A percentile compares a stretch with the other conserved stretches of the same genome.
Evolutionary conservation across 92 coral and sea anemone genomes (phyloP).

Genomic region (Phenganax stokvisi): DNA sequence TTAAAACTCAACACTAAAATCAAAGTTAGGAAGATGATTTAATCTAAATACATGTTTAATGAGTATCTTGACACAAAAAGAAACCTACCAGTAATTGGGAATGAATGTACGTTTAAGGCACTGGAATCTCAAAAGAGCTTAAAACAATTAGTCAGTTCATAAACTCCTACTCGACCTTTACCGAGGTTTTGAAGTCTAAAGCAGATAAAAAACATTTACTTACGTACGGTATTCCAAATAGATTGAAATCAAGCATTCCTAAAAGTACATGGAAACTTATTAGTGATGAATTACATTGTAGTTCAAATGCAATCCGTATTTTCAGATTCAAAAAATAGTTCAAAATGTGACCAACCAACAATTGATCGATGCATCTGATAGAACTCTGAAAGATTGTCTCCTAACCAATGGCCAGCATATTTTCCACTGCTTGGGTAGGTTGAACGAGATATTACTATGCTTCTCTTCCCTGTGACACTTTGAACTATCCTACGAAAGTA

Average conservation of each 20-base stretch:
- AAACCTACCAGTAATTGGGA: too few relatives aligned
- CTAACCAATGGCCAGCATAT: constrained; percentile 92
- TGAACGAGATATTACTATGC: constrained; percentile 87
- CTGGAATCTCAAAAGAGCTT: too few relatives aligned
- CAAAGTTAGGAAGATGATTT: too few relatives aligned
- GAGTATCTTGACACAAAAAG: too few relatives aligned
- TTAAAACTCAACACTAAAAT: too few relatives aligned
- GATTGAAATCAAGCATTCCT: constrained; percentile 95
- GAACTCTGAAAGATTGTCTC: constrained; percentile 86
- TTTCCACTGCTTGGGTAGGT: constrained; percentile 89
- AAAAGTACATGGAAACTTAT: background rate
- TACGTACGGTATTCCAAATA: constrained; percentile 95
- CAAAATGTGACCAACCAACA: constrained; percentile 51
- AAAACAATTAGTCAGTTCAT: too few relatives aligned
- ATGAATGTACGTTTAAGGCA: too few relatives aligned
- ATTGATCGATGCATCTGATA: constrained; percentile 77
- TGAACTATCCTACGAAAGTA: constrained; percentile 34
- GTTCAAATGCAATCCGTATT: background rate
- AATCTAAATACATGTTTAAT: too few relatives aligned
- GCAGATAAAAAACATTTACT: constrained; percentile 37
- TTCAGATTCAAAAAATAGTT: background rate
- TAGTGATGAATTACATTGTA: too few relatives aligned
- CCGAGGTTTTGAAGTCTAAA: too few relatives aligned
- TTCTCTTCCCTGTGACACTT: constrained; percentile 53
- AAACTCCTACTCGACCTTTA: too few relatives aligned